phyloP scores from a whole-genome alignment of 2,797 vertebrate species.

The Moxostoma hubbsi region DNA sequence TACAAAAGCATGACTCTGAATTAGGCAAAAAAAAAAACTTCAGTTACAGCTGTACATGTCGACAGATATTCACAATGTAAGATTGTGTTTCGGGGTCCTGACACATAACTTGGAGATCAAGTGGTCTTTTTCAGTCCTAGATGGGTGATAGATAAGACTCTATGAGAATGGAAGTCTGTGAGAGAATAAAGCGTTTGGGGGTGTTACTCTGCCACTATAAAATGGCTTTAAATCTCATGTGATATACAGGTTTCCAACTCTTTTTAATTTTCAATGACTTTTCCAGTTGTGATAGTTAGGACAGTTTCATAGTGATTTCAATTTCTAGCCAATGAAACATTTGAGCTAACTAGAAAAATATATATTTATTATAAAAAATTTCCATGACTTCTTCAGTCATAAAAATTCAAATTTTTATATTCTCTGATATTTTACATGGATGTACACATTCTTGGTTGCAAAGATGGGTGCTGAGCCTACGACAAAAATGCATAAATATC shows the following conservation, averaged over 20 bases:
- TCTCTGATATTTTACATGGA: no score
- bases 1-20: constrained; percentile 53
- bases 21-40: constrained; percentile 52
- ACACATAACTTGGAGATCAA: constrained; percentile 52
- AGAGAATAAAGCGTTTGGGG: background rate
- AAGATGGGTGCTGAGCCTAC: no score
- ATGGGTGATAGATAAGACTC: constrained; percentile 32
- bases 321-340: no score
- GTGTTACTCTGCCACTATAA: constrained; percentile 6
- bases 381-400: no score
- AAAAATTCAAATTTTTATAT: no score
- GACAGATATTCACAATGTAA: constrained; percentile 32
- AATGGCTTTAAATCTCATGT: constrained; percentile 11
- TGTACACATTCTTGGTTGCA: no score
- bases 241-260: background rate
- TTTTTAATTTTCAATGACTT: no score
- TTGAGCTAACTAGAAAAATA: no score
- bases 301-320: no score
- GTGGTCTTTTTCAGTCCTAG: constrained; percentile 48
- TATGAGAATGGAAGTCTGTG: constrained; percentile 22
- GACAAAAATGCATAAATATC: background rate
- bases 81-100: constrained; percentile 37
- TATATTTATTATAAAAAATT: no score
- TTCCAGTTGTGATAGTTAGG: no score
- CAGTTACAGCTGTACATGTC: constrained; percentile 17